Percentiles rank a stretch among this genome's conserved stretches.
Conservation (phyloP, 2,888 invertebrate genomes). For the Aspidapion aeneum region DNA sequence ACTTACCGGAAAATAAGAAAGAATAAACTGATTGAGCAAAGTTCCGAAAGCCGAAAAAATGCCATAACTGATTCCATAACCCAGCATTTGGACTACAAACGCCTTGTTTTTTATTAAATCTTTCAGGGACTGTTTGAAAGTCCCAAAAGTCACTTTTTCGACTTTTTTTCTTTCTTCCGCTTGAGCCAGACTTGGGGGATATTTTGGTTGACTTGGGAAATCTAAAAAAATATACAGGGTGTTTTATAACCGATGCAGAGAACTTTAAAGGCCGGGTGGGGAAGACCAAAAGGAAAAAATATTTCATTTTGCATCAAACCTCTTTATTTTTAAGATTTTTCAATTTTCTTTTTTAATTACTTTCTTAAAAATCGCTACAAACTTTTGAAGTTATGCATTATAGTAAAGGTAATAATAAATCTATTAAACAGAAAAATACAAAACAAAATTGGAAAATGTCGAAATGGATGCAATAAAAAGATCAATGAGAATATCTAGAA, state of each 20-base stretch:
- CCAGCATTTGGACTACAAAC: slow-evolving; percentile 74
- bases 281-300: too few relatives aligned
- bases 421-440: too few relatives aligned
- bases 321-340: too few relatives aligned
- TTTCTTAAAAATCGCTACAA: too few relatives aligned
- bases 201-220: slow-evolving; percentile 54
- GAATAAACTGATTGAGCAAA: slow-evolving; percentile 80
- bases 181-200: slow-evolving; percentile 55
- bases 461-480: too few relatives aligned
- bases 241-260: background rate
- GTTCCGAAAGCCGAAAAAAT: slow-evolving; percentile 95
- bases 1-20: slow-evolving; percentile 71
- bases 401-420: too few relatives aligned
- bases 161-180: slow-evolving; percentile 53
- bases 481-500: too few relatives aligned
- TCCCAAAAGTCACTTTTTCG: slow-evolving; percentile 50
- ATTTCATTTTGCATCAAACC: too few relatives aligned
- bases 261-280: too few relatives aligned
- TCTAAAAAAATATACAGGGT: slow-evolving; percentile 46
- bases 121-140: slow-evolving; percentile 64
- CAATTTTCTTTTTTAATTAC: too few relatives aligned
- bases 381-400: too few relatives aligned
- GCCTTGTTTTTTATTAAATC: slow-evolving; percentile 71
- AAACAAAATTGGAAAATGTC: too few relatives aligned
- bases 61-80: slow-evolving; percentile 91